phyloP scores from a whole-genome alignment of 2,888 invertebrate species.

The Lottia scabra region DNA sequence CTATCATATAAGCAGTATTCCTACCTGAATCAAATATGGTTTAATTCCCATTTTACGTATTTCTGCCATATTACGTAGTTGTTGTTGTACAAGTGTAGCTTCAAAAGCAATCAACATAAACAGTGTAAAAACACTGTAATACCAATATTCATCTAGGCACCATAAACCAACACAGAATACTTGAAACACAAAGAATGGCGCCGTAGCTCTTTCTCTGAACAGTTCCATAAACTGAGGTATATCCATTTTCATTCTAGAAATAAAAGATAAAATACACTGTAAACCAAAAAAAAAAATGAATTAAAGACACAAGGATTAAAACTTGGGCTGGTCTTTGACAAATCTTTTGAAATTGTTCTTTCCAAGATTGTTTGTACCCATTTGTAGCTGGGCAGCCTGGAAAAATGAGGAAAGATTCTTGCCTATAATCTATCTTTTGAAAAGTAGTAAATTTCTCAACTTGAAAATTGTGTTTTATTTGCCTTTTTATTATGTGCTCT shows the following conservation, averaged over 20 bases:
- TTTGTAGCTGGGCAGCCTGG: no score
- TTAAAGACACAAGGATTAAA: background rate
- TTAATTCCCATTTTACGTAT: conserved; percentile 99
- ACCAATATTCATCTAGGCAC: conserved; percentile 99
- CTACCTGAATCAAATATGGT: conserved; percentile 85
- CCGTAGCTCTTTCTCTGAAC: conserved; percentile 97
- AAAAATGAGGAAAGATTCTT: no score
- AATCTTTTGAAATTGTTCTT: no score
- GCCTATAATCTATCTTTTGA: no score
- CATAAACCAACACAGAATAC: conserved; percentile 98
- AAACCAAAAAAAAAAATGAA: background rate
- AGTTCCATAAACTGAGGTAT: conserved; percentile 97
- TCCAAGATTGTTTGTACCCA: no score
- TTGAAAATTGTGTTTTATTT: no score
- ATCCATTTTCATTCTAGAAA: conserved; percentile 79
- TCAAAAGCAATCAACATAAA: conserved; percentile 97
- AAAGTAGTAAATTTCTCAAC: no score
- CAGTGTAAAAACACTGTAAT: conserved; percentile 95
- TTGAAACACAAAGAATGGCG: conserved; percentile 97
- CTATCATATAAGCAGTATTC: no score
- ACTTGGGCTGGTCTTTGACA: no score
- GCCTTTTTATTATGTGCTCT: no score
- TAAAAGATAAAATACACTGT: conserved; percentile 26
- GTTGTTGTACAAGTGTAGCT: conserved; percentile 97
- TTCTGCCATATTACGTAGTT: conserved; percentile 97